A percentile compares a stretch with the other conserved stretches of the same genome.
phyloP scores from a whole-genome alignment of 2,888 invertebrate species.

The Notodromas monacha region DNA sequence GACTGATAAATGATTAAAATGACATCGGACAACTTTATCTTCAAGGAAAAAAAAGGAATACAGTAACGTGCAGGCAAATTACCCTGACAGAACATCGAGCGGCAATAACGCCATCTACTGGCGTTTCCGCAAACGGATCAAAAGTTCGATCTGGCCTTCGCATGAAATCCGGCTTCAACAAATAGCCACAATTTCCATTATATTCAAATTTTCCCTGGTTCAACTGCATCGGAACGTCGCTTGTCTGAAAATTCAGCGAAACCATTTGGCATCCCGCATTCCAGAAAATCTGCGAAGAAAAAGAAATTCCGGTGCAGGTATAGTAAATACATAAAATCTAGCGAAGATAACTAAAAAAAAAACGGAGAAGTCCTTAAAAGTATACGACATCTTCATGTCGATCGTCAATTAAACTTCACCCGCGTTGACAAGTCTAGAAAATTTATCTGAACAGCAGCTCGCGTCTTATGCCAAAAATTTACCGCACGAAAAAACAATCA shows the following conservation, averaged over 20 bases:
- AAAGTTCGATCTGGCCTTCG: constrained; percentile 75
- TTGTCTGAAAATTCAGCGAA: constrained; percentile 90
- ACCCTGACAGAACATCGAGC: constrained; percentile 89
- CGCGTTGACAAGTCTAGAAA: too few species aligned
- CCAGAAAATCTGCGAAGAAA: constrained; percentile 61
- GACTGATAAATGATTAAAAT: too few species aligned
- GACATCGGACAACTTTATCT: too few species aligned
- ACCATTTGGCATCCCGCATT: constrained; percentile 98
- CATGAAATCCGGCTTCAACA: constrained; percentile 98
- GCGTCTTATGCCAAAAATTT: too few species aligned
- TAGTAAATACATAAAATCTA: background rate
- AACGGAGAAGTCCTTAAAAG: too few species aligned
- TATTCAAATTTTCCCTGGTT: constrained; percentile 99
- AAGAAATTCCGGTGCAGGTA: constrained; percentile 6
- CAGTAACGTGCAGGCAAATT: too few species aligned
- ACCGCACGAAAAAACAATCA: too few species aligned
- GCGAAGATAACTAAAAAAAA: too few species aligned
- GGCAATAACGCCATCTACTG: constrained; percentile 96
- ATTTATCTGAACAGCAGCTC: too few species aligned
- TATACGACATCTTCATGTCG: too few species aligned
- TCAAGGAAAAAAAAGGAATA: too few species aligned
- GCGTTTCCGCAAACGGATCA: constrained; percentile 95
- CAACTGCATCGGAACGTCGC: constrained; percentile 93
- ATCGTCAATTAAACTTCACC: too few species aligned
- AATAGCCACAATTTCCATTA: constrained; percentile 89